phyloP scores from a whole-genome alignment of 1,140 invertebrate genomes.

The Arctopsyche grandis region DNA sequence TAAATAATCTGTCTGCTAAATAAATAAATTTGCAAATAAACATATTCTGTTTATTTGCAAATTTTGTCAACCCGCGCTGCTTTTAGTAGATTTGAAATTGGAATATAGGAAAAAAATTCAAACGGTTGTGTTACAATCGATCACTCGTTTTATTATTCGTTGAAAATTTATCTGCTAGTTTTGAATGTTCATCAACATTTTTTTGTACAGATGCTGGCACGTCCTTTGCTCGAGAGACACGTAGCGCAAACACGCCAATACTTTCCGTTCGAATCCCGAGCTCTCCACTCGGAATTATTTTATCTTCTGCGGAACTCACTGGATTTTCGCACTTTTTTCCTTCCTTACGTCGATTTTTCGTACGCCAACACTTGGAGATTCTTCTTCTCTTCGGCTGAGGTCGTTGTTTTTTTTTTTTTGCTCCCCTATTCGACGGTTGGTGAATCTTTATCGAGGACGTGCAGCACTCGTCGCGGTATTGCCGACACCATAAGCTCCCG shows the following conservation, averaged over 20 bases:
- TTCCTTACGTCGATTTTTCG: constrained; percentile 9
- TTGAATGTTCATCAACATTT: constrained; percentile 3
- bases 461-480: not conserved
- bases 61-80: too few relatives aligned
- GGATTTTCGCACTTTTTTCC: constrained; percentile 24
- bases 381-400: not conserved
- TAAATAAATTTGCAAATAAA: too few relatives aligned
- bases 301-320: constrained; percentile 7
- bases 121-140: too few relatives aligned
- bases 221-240: constrained; percentile 26
- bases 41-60: too few relatives aligned
- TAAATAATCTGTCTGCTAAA: too few relatives aligned
- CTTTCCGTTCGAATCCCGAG: constrained; percentile 43
- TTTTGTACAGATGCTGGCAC: not conserved
- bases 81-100: too few relatives aligned
- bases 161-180: not conserved
- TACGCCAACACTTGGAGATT: not conserved
- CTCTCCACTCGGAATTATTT: constrained; percentile 45
- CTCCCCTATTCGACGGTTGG: not conserved
- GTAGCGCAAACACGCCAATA: constrained; percentile 49
- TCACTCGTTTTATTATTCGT: too few relatives aligned
- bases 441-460: constrained; percentile 30
- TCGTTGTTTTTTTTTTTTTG: constrained; percentile 12
- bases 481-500: too few relatives aligned
- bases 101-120: too few relatives aligned